Evolutionary conservation across 2,888 invertebrate species (phyloP), one percentile per base, ranked within the genome.

Genomic region (Aspidiotus destructor): DNA sequence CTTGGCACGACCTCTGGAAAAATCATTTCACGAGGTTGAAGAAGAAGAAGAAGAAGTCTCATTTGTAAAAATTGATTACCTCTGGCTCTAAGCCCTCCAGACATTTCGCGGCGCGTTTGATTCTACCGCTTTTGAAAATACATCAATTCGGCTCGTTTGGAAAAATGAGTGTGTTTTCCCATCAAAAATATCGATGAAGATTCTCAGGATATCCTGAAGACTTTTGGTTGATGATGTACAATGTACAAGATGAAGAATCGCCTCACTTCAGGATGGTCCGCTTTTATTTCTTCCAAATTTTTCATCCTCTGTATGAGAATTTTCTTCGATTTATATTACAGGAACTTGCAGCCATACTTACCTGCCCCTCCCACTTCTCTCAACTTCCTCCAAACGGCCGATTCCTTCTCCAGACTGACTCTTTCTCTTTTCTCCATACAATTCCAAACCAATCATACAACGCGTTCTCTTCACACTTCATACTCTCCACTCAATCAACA

Each of bases 161-260:
- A 55, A 55, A 55, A 55, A 55, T 55, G 57, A 55, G 17, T 55
- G 57, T n/a, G n/a, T 55, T n/a, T 55, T 55, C n/a, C 57, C 17
- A 55, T 55, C 57, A 55, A 8, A 55, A 13, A 44, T 44, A 44
- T 44, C 48, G 48, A 44, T 10, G 48, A 44, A 13, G 8, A 44
- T 44, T 44, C 13, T 44, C 13, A 44, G 8, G 13, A 44, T 44
- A 10, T 44, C 48, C 48, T 44, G 48, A 44, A 44, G 8, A 44
- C 48, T 10, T 44, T 44, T 13, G 13, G 48, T 44, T 44, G 48
- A 44, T 44, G 48, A 10, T 44, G 13, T 13, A 44, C 48, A 44
- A 13, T 13, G 13, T 44, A 13, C 13, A 8, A 44, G 13, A 8
- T 44, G 8, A 44, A 44, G 13, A 44, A 44, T 44, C 13, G 48